Percentiles rank a stretch among this genome's conserved stretches.
phyloP scores from a whole-genome alignment of 2,888 invertebrate genomes.

The Aspidiotus destructor region DNA sequence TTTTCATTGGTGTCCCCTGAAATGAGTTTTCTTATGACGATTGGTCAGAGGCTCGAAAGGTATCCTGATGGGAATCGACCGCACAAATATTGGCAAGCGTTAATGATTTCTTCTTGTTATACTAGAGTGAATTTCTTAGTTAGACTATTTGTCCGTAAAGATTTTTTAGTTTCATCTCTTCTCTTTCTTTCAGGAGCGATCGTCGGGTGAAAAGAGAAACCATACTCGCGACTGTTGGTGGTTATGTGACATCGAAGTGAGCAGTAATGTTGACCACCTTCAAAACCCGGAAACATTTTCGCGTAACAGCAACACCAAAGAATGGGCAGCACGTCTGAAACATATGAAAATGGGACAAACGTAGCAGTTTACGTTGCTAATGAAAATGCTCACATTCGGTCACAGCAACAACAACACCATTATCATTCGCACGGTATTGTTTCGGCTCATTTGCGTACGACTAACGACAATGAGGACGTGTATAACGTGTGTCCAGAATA shows the following conservation, averaged over 20 bases:
- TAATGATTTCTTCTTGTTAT: no score
- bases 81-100: no score
- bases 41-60: no score
- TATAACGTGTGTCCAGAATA: slow-evolving; percentile 25
- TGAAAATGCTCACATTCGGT: slow-evolving; percentile 29
- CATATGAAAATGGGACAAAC: slow-evolving; percentile 33
- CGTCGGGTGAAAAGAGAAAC: slow-evolving; percentile 23
- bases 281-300: slow-evolving; percentile 25
- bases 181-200: slow-evolving; percentile 25
- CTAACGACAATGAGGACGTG: slow-evolving; percentile 25
- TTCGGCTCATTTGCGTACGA: slow-evolving; percentile 7
- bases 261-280: slow-evolving; percentile 34
- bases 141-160: background rate
- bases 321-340: slow-evolving; percentile 34
- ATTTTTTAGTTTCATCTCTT: background rate
- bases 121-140: no score
- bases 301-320: slow-evolving; percentile 27
- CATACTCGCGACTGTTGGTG: slow-evolving; percentile 24
- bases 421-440: slow-evolving; percentile 23
- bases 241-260: slow-evolving; percentile 30
- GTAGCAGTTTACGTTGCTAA: slow-evolving; percentile 33
- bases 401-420: slow-evolving; percentile 21
- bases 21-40: no score
- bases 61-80: no score
- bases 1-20: no score